Conservation (phyloP, 2,888 invertebrate genomes). For the Troides helena region DNA sequence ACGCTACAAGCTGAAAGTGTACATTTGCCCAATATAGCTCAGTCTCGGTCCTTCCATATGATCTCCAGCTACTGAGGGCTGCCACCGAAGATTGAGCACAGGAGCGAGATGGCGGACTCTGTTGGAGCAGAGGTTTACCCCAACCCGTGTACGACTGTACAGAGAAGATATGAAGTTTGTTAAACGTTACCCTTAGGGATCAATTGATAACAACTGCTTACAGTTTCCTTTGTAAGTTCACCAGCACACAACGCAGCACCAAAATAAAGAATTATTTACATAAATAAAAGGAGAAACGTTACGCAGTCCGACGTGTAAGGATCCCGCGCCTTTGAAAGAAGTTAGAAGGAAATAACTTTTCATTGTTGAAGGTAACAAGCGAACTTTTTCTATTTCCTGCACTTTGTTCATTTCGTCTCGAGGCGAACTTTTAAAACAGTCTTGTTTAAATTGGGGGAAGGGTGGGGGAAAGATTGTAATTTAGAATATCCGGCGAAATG, state of each 20-base stretch:
- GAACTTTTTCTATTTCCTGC: slow-evolving; percentile 40
- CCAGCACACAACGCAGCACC: neutral
- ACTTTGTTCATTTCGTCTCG: slow-evolving; percentile 25
- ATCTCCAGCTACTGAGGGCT: too few relatives aligned
- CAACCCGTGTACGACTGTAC: too few relatives aligned
- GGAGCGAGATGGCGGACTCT: too few relatives aligned
- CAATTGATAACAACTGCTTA: too few relatives aligned
- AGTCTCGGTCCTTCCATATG: too few relatives aligned
- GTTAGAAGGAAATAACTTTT: slow-evolving; percentile 22
- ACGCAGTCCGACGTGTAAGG: slow-evolving; percentile 8
- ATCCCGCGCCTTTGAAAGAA: slow-evolving; percentile 15
- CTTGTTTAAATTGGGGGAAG: slow-evolving; percentile 1
- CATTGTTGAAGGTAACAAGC: slow-evolving; percentile 31
- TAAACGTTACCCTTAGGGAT: too few relatives aligned
- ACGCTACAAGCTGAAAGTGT: too few relatives aligned
- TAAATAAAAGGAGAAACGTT: slow-evolving; percentile 3
- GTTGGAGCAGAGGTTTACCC: too few relatives aligned
- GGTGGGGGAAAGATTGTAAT: neutral
- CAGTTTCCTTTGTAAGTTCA: too few relatives aligned
- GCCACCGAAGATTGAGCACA: too few relatives aligned
- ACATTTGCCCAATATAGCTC: too few relatives aligned
- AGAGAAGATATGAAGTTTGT: too few relatives aligned
- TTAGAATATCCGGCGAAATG: neutral
- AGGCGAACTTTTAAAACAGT: slow-evolving; percentile 20
- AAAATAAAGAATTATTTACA: slow-evolving; percentile 12